Evolutionary conservation across 2,797 vertebrate species (phyloP).

Genomic region (Dromococcyx pavoninus): DNA sequence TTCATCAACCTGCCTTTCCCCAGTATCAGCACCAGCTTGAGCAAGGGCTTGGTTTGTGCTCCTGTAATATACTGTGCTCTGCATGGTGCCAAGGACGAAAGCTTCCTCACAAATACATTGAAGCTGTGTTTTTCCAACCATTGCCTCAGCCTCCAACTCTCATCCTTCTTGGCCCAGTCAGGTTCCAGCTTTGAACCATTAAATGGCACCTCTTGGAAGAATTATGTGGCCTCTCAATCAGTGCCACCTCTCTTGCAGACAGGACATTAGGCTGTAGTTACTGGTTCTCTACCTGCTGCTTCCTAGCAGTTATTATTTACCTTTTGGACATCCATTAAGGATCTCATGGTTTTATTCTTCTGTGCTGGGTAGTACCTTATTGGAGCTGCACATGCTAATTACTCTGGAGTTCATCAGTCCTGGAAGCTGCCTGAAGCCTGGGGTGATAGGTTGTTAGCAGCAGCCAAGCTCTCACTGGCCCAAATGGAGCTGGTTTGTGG

Average conservation of each 20-base stretch:
- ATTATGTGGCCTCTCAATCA: neutral
- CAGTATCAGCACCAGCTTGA: neutral
- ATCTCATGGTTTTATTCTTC: neutral
- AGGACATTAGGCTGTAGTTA: neutral
- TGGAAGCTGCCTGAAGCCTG: neutral
- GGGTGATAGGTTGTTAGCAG: neutral
- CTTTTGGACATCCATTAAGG: neutral
- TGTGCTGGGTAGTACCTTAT: neutral
- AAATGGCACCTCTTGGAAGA: neutral
- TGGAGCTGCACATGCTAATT: neutral
- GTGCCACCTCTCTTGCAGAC: neutral
- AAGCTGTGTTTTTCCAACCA: neutral
- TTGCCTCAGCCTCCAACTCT: neutral
- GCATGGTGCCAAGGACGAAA: neutral
- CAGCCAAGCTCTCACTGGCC: neutral
- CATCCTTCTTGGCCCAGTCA: neutral
- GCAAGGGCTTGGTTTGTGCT: neutral
- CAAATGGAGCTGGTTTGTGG: neutral
- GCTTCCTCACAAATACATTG: neutral
- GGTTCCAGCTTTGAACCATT: neutral
- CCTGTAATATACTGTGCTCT: neutral
- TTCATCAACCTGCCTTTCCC: constrained; percentile 19
- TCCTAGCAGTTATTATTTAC: neutral
- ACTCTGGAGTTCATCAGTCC: neutral
- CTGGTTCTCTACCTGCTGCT: neutral